These are phyloP conservation scores for Nematostella vectensis DNA, from an alignment of 92 coral and sea anemone species.

Conservation along the genomic window DNA sequence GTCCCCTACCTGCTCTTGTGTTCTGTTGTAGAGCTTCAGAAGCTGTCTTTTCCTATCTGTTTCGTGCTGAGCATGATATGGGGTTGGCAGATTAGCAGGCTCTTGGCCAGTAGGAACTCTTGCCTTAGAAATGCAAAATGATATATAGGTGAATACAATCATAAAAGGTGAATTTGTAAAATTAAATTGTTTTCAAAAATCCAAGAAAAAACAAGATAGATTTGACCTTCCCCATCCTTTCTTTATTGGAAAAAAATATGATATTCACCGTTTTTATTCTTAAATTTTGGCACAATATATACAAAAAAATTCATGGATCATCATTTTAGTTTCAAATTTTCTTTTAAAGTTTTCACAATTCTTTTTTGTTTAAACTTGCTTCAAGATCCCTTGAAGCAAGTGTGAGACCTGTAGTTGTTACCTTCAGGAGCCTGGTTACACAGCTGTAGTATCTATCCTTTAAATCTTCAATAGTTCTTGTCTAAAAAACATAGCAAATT, in stretches of 20 bases:
- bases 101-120: constrained; percentile 82
- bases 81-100: constrained; percentile 79
- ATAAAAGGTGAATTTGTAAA: background rate
- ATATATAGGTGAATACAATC: background rate
- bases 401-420: too few relatives aligned
- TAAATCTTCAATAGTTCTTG: constrained; percentile 79
- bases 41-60: constrained; percentile 85
- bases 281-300: too few relatives aligned
- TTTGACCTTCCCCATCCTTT: too few relatives aligned
- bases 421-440: constrained; percentile 84
- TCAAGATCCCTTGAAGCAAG: too few relatives aligned
- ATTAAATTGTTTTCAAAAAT: too few relatives aligned
- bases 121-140: constrained; percentile 61
- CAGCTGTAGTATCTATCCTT: constrained; percentile 91
- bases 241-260: too few relatives aligned
- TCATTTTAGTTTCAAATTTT: too few relatives aligned
- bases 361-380: too few relatives aligned
- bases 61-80: constrained; percentile 91
- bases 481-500: too few relatives aligned
- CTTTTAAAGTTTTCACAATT: too few relatives aligned
- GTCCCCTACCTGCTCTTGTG: constrained; percentile 89
- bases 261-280: too few relatives aligned
- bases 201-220: background rate
- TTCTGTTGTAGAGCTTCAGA: constrained; percentile 75
- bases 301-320: too few relatives aligned